Evolutionary conservation across 2,113 vertebrate species (phyloP), one percentile per base, ranked within the genome.

Genomic region (Catagonus wagneri): DNA sequence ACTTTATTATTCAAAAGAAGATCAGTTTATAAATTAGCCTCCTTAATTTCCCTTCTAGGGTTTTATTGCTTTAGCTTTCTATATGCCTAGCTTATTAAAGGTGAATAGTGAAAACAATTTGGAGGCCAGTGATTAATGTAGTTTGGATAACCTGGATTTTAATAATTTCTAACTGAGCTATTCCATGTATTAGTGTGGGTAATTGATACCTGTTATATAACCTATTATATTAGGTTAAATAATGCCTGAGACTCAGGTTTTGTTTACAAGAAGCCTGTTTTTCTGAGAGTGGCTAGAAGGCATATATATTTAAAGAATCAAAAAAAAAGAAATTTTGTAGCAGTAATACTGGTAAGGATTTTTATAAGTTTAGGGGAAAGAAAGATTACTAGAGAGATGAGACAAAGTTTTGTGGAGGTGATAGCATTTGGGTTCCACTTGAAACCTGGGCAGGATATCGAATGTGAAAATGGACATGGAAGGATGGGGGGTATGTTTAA

Each of bases 81-180:
- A 66, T 58, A 75, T 66, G 36, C 2, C 50, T 92, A 71, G 13
- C 16, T 92, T 95, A n/a, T 78, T 71, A 87, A 81, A 39, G n/a
- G 34, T 87, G 34, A 34, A 50, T 56, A 74, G 6, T 66, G 27
- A 87, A 19, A 87, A 19, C 60, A 54, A 75, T 58, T 81, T 75
- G 29, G 52, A 92, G 32, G 32, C 13, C 14, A 36, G 66, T 95
- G 60, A 92, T 74, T 95, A 92, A 92, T 81, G 36, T 92, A 81
- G 8, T 81, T 81, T 68, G 54, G 17, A 50, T 74, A 74, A 87
- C 58, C 13, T 74, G 14, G 66, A 72, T 76, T 90, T 79, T 85
- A 85, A 81, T 92, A 32, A 81, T 19, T 66, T 74, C 8, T 66
- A 72, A 19, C 7, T 32, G 6, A 81, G 44, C 5, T 66, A 34